Evolutionary conservation across 1,140 invertebrate genomes (phyloP).

Genomic region (Mylabris phalerata): DNA sequence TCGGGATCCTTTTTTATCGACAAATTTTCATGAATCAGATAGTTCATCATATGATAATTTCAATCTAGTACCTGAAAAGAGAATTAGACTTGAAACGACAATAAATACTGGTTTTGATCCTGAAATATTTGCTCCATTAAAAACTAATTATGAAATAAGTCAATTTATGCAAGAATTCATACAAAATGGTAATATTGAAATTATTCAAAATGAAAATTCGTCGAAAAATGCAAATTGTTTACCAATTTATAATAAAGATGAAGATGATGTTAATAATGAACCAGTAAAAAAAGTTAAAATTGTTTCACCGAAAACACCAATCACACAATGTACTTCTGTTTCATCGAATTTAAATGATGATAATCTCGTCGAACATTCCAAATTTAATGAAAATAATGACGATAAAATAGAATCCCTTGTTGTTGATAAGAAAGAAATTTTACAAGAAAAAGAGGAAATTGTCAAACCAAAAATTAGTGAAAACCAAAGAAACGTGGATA

Average conservation of each 20-base stretch:
- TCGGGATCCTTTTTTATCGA: too few relatives aligned
- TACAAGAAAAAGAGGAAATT: too few relatives aligned
- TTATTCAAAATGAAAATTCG: constrained; percentile 4
- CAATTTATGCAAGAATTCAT: not conserved
- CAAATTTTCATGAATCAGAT: too few relatives aligned
- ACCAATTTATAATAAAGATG: not conserved
- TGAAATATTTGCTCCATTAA: not conserved
- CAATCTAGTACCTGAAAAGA: not conserved
- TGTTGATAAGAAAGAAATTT: too few relatives aligned
- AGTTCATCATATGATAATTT: too few relatives aligned
- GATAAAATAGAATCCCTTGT: too few relatives aligned
- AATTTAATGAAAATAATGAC: too few relatives aligned
- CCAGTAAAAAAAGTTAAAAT: not conserved
- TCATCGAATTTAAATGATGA: too few relatives aligned
- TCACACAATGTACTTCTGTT: not conserved
- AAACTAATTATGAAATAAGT: constrained; percentile 1
- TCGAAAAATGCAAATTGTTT: constrained; percentile 6
- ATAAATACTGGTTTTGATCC: constrained; percentile 5
- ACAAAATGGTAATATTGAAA: too few relatives aligned
- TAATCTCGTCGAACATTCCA: too few relatives aligned
- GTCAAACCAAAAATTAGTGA: too few relatives aligned
- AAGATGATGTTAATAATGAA: not conserved
- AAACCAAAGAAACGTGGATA: too few relatives aligned
- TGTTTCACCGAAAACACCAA: not conserved
- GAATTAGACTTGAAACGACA: not conserved